Evolutionary conservation across 1,140 invertebrate species (phyloP).

Genomic region (Polypedilum vanderplanki): DNA sequence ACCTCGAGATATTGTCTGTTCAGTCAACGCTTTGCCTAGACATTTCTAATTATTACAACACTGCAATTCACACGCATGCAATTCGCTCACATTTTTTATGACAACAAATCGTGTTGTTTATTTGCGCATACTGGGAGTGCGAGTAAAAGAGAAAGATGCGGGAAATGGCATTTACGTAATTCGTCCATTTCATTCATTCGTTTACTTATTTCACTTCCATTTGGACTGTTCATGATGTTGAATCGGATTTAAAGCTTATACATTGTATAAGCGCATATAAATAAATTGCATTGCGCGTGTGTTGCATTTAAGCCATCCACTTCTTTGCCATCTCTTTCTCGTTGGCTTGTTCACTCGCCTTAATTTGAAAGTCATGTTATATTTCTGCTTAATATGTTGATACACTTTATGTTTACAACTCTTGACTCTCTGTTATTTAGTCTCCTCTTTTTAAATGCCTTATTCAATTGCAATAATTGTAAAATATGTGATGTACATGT

Average conservation of each 20-base stretch:
- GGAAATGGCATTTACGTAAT: conserved; percentile 13
- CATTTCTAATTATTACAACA: conserved; percentile 19
- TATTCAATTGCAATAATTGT: conserved; percentile 2
- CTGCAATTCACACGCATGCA: neutral
- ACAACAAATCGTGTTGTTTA: conserved; percentile 13
- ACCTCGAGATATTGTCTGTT: neutral
- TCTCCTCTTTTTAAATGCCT: no score
- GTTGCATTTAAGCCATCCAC: conserved; percentile 8
- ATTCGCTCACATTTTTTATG: neutral
- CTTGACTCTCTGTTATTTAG: neutral
- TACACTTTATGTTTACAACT: neutral
- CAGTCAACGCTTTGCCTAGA: conserved; percentile 1
- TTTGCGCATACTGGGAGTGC: neutral
- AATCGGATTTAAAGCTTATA: conserved; percentile 4
- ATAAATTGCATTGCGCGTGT: conserved; percentile 10
- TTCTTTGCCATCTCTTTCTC: neutral
- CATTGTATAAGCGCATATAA: conserved; percentile 6
- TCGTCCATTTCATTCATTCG: neutral
- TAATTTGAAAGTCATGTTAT: conserved; percentile 19
- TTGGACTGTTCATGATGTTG: neutral
- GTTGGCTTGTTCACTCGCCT: neutral
- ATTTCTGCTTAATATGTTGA: conserved; percentile 16
- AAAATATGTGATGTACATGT: conserved; percentile 2
- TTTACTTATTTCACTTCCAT: neutral
- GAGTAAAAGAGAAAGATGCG: no score